Evolutionary conservation across 2,888 invertebrate species (phyloP).

Genomic region (Pelosia muscerda): DNA sequence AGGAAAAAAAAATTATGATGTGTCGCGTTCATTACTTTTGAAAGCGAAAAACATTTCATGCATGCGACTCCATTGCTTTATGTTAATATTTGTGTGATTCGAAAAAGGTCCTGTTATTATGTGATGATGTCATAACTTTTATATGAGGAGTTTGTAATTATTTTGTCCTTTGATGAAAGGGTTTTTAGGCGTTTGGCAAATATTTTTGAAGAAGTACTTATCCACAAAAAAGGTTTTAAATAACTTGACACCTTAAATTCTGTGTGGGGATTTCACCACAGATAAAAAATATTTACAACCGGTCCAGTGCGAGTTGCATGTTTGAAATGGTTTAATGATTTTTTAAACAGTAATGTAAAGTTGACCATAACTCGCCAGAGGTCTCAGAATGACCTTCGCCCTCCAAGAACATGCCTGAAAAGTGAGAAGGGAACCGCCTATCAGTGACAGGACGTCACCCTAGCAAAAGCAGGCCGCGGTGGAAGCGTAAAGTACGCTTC

Average conservation of each 20-base stretch:
- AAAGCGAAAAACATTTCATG: conserved; percentile 20
- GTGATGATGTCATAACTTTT: conserved; percentile 30
- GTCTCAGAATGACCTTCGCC: too few relatives aligned
- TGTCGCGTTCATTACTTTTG: conserved; percentile 3
- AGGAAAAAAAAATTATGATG: conserved; percentile 4
- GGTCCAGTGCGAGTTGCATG: too few relatives aligned
- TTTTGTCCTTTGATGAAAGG: conserved; percentile 7
- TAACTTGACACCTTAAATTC: neutral
- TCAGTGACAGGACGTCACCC: too few relatives aligned
- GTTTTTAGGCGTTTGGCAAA: neutral
- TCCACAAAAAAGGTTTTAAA: neutral
- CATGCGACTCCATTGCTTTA: conserved; percentile 30
- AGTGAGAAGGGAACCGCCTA: too few relatives aligned
- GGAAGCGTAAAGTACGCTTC: too few relatives aligned
- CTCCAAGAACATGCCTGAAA: too few relatives aligned
- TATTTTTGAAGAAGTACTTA: conserved; percentile 4
- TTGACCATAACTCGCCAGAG: too few relatives aligned
- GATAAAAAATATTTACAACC: neutral
- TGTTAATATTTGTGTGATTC: conserved; percentile 39
- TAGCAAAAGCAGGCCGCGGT: too few relatives aligned
- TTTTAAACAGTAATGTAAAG: too few relatives aligned
- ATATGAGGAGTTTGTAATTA: neutral
- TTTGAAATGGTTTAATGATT: too few relatives aligned
- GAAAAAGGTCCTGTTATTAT: conserved; percentile 24
- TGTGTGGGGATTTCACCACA: neutral